Base-by-base conservation (phyloP, 2,797 vertebrate genomes). In the Catharus ustulatus region DNA sequence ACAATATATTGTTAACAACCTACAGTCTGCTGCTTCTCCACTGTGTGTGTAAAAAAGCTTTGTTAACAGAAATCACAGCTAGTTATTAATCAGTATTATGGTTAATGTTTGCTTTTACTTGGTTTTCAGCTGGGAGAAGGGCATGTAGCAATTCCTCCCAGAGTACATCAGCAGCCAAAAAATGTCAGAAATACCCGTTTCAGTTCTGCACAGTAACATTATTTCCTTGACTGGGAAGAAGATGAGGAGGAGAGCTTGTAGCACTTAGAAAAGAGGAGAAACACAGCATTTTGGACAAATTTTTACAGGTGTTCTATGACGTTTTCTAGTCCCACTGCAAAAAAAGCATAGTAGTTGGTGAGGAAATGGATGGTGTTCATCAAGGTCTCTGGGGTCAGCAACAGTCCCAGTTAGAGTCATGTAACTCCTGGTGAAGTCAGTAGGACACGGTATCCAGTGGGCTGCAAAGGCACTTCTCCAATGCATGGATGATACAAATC, bases 61-160 rank as follows among this genome's bases (percentile, higher is more conserved):
- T 87, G 71, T 69, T 96, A 94, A 92, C 64, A 92, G 86, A 91
- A 96, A 94, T 67, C 80, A 78, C 62, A 86, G 62, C 32, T 54
- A 81, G 68, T 58, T 94, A 88, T 91, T 89, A 95, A 80, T 61
- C 76, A 86, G 46, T 63, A 63, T 69, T 87, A 61, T 23, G 32
- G 46, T 76, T 78, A 90, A 90, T 49, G 27, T 42, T 90, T 87
- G 59, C 24, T 84, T 91, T 85, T 62, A 55, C 34, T 73, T 67
- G 30, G 10, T 90, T 87, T 94, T 94, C 87, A 93, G 7, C 57
- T 87, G 49, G 43, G 34, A 91, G 42, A 86, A 86, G 45, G 38
- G 57, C 61, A 76, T 10, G 23, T 15, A 89, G 77, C 52, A 90
- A 82, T 93, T 96, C 67, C 26, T 84, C 30, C 63, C 61, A 51